Conservation (phyloP, 2,113 vertebrate genomes). For the Aythya baeri region DNA sequence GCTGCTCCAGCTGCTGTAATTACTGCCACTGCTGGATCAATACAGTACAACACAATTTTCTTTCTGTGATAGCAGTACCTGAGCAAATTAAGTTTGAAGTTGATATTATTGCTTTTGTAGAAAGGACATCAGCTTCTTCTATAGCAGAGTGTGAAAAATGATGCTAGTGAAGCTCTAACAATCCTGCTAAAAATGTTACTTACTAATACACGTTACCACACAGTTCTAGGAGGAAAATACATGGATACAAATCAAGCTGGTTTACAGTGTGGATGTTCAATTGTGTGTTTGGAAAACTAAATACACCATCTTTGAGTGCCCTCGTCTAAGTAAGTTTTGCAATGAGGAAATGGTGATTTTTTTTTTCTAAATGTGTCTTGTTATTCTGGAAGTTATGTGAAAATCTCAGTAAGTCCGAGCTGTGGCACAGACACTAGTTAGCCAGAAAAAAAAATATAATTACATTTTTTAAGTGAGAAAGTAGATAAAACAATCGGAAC, state of each 20-base stretch:
- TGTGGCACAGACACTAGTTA: neutral
- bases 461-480: accelerated
- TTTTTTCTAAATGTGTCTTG: neutral
- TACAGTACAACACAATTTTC: neutral
- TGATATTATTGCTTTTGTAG: neutral
- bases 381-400: neutral
- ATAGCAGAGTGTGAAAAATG: neutral
- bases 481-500: neutral
- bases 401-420: neutral
- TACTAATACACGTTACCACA: neutral
- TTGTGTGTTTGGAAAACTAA: neutral
- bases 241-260: neutral
- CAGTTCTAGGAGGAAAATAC: neutral
- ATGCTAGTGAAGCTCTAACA: neutral
- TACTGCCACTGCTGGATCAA: neutral
- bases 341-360: neutral
- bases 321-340: neutral
- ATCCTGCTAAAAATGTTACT: neutral
- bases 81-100: neutral
- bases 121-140: neutral
- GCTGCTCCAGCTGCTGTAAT: neutral
- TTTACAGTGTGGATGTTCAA: neutral
- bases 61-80: neutral
- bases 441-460: neutral
- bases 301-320: neutral